Evolutionary conservation across 2,888 invertebrate species (phyloP).

Genomic region (Erynnis tages): DNA sequence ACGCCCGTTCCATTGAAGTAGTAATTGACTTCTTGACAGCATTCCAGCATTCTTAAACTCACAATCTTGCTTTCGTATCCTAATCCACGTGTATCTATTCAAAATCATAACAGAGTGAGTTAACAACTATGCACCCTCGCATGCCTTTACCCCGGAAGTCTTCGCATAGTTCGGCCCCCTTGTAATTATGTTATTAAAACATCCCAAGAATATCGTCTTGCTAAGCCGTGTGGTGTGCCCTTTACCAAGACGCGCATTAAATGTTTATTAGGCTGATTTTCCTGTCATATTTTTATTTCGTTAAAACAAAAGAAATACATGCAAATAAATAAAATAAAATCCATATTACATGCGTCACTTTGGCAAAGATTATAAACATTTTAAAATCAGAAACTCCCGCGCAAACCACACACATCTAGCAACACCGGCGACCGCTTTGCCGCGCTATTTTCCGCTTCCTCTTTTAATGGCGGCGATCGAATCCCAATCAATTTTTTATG

Average conservation of each 20-base stretch:
- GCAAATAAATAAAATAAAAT: too few relatives aligned
- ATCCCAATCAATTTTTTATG: constrained; percentile 28
- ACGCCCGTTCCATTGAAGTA: too few relatives aligned
- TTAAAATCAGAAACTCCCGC: neutral
- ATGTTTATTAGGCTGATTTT: too few relatives aligned
- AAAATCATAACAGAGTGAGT: constrained; percentile 6
- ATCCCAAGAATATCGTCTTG: constrained; percentile 18
- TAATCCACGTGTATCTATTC: too few relatives aligned
- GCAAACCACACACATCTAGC: constrained; percentile 10
- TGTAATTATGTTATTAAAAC: constrained; percentile 27
- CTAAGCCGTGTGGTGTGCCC: neutral
- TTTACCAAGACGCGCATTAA: neutral
- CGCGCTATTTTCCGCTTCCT: constrained; percentile 25
- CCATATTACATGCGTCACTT: too few relatives aligned
- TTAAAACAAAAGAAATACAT: too few relatives aligned
- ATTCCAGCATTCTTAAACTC: too few relatives aligned
- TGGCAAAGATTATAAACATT: too few relatives aligned
- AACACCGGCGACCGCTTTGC: constrained; percentile 15
- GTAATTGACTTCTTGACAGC: too few relatives aligned
- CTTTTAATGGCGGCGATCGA: constrained; percentile 25
- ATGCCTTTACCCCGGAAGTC: constrained; percentile 20
- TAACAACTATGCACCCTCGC: constrained; percentile 23
- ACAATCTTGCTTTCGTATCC: too few relatives aligned
- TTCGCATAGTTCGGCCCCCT: constrained; percentile 19
- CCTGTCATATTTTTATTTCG: too few relatives aligned